Conservation (phyloP, 2,888 invertebrate species). For the Punctoribates punctum region DNA sequence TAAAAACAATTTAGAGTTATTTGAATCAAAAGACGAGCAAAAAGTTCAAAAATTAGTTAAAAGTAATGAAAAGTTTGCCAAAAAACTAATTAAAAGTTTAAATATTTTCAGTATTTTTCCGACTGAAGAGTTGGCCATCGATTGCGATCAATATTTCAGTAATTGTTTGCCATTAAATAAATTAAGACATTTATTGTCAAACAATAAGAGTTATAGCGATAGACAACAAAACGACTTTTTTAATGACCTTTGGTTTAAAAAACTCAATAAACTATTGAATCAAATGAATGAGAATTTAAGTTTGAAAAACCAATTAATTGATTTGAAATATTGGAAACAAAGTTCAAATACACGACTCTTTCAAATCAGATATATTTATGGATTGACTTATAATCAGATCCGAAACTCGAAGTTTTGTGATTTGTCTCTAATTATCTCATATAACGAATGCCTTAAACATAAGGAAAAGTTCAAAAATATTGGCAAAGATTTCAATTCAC, state of each 20-base stretch:
- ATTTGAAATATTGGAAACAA: slow-evolving; percentile 28
- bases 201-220: neutral
- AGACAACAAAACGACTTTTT: neutral
- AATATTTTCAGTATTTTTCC: slow-evolving; percentile 36
- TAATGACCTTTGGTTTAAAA: neutral
- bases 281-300: neutral
- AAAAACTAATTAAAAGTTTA: slow-evolving; percentile 29
- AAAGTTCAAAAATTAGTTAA: neutral
- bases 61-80: neutral
- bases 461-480: neutral
- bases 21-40: neutral
- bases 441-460: neutral
- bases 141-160: neutral
- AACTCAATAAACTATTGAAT: neutral
- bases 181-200: neutral
- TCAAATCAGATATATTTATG: neutral
- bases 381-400: neutral
- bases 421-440: slow-evolving; percentile 18
- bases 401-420: slow-evolving; percentile 10
- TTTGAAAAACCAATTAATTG: slow-evolving; percentile 13
- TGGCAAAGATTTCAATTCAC: neutral
- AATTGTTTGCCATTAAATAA: slow-evolving; percentile 8
- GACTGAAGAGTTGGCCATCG: neutral
- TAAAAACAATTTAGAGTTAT: slow-evolving; percentile 31
- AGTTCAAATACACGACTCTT: neutral